These are phyloP conservation scores for Lampris megalopsis DNA, from an alignment of 2,113 vertebrate species.

Conservation along the genomic window DNA sequence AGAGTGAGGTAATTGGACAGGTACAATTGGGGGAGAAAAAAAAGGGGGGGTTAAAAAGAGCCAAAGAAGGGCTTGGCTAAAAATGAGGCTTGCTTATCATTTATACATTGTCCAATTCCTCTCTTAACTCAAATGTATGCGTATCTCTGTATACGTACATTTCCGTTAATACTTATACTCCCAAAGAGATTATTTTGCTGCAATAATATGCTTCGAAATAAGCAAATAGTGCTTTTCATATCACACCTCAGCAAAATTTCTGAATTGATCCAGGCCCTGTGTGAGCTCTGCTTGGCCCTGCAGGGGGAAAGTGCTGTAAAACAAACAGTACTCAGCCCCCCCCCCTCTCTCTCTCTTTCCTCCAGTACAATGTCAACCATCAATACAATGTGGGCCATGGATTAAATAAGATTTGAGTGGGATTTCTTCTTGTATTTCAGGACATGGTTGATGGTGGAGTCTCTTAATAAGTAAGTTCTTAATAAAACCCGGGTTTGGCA, in stretches of 20 bases:
- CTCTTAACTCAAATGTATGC: too few species aligned
- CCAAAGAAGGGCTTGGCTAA: too few species aligned
- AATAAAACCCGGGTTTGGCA: background rate
- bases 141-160: too few species aligned
- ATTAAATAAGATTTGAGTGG: slow-evolving; percentile 33
- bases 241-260: background rate
- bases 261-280: background rate
- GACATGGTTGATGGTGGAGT: slow-evolving; percentile 6
- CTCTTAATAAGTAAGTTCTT: background rate
- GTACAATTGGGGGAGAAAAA: too few species aligned
- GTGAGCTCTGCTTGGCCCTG: background rate
- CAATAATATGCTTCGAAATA: background rate
- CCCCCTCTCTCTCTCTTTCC: background rate
- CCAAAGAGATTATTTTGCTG: background rate
- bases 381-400: slow-evolving; percentile 18
- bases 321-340: slow-evolving; percentile 7
- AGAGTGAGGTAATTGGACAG: too few species aligned
- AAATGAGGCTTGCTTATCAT: too few species aligned
- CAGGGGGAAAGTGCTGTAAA: slow-evolving; percentile 18
- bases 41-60: too few species aligned
- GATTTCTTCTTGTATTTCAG: slow-evolving; percentile 18
- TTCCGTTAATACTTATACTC: too few species aligned
- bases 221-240: background rate
- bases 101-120: too few species aligned
- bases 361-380: slow-evolving; percentile 20